phyloP scores from a whole-genome alignment of 2,113 vertebrate species.

The Trichechus manatus region DNA sequence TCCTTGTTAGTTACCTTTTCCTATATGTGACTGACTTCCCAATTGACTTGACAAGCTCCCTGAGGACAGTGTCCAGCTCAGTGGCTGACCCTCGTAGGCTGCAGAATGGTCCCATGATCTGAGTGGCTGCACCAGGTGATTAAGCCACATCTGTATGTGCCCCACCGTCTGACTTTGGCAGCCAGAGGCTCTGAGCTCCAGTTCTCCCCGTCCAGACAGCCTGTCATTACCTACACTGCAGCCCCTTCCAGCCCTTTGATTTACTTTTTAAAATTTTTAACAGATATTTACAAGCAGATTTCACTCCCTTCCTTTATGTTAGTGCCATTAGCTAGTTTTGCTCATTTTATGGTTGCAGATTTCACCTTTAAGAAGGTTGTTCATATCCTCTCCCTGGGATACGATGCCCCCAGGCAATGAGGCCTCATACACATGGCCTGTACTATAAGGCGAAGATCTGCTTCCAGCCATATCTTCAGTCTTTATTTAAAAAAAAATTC shows the following conservation, averaged over 20 bases:
- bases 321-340: not conserved
- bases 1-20: not conserved
- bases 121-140: not conserved
- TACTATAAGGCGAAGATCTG: not conserved
- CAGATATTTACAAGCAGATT: not conserved
- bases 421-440: not conserved
- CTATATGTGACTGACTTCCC: not conserved
- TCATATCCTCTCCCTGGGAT: not conserved
- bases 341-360: not conserved
- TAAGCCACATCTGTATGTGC: not conserved
- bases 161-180: not conserved
- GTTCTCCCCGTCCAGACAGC: not conserved
- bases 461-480: not conserved
- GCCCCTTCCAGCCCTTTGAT: not conserved
- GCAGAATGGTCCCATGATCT: not conserved
- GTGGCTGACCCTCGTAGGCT: not conserved
- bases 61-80: not conserved
- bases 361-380: not conserved
- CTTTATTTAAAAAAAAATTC: not conserved
- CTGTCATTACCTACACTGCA: too few species aligned
- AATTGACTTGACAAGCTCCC: not conserved
- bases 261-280: not conserved
- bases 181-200: not conserved
- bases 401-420: not conserved
- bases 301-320: not conserved